Conservation (phyloP, 2,888 invertebrate genomes). For the Chalcosyrphus nemorum region DNA sequence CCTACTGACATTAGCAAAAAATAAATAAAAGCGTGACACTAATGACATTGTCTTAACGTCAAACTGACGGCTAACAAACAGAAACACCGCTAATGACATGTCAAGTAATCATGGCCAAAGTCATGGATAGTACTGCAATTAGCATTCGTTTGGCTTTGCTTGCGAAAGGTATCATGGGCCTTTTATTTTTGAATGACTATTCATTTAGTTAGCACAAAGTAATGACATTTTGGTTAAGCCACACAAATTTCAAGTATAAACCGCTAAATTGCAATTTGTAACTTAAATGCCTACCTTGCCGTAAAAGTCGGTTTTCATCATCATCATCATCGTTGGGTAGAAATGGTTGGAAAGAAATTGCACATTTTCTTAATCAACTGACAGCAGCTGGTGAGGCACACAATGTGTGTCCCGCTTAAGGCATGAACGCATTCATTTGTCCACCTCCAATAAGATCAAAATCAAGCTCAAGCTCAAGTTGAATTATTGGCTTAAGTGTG, state of each 20-base stretch:
- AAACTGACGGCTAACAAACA: neutral
- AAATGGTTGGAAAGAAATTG: neutral
- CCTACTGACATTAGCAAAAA: neutral
- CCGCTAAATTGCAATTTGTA: conserved; percentile 18
- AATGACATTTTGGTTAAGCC: neutral
- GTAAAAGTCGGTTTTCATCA: conserved; percentile 30
- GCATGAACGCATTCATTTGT: neutral
- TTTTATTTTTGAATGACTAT: neutral
- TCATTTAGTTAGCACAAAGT: conserved; percentile 11
- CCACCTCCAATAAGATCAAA: conserved; percentile 15
- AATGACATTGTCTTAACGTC: conserved; percentile 47
- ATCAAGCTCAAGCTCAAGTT: conserved; percentile 6
- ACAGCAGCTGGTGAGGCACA: conserved; percentile 1
- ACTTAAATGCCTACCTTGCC: conserved; percentile 2
- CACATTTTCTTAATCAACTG: neutral
- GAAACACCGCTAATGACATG: conserved; percentile 46
- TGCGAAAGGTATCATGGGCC: neutral
- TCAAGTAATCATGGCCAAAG: conserved; percentile 60
- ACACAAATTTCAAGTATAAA: neutral
- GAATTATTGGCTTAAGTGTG: conserved; percentile 30
- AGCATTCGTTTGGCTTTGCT: conserved; percentile 11
- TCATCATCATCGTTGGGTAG: conserved; percentile 6
- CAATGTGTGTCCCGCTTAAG: neutral
- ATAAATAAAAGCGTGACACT: conserved; percentile 36
- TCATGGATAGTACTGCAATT: conserved; percentile 48